A percentile compares a stretch with the other conserved stretches of the same genome.
Conservation (phyloP, 2,888 invertebrate species). For the Belgica antarctica region DNA sequence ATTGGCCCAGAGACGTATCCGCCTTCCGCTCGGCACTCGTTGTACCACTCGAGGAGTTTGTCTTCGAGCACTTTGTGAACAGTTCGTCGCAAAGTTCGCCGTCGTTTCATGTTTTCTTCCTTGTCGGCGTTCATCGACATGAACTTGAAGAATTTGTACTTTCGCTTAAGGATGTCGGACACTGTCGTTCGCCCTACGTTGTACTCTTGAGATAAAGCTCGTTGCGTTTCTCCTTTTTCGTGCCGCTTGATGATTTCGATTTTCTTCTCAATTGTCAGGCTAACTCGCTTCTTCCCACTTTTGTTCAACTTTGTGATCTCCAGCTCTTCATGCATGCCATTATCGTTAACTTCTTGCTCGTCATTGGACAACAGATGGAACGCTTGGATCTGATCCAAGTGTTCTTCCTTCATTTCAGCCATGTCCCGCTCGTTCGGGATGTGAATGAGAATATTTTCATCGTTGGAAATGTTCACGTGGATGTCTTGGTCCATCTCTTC, state of each 20-base stretch:
- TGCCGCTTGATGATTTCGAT: conserved; percentile 39
- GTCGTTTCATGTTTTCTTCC: conserved; percentile 33
- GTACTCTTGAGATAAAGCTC: conserved; percentile 18
- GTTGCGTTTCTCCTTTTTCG: conserved; percentile 39
- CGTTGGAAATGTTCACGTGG: not conserved
- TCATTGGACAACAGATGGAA: not conserved
- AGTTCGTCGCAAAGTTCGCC: conserved; percentile 32
- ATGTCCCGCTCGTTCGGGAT: conserved; percentile 8
- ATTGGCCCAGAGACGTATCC: conserved; percentile 38
- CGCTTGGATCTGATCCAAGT: conserved; percentile 10
- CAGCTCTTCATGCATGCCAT: not conserved
- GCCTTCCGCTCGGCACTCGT: conserved; percentile 19
- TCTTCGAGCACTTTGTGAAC: conserved; percentile 34
- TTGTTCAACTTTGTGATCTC: conserved; percentile 24
- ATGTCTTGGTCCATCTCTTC: not conserved
- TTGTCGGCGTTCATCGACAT: conserved; percentile 34
- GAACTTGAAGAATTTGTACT: conserved; percentile 41
- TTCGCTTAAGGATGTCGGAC: conserved; percentile 32
- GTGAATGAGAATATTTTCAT: conserved; percentile 17
- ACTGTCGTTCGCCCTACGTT: conserved; percentile 40
- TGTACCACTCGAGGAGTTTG: conserved; percentile 35
- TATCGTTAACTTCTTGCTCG: not conserved
- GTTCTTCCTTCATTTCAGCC: conserved; percentile 28
- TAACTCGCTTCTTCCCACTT: conserved; percentile 28
- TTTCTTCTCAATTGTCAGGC: conserved; percentile 41